Conservation (phyloP, 2,113 vertebrate genomes). For the Hypomesus transpacificus region DNA sequence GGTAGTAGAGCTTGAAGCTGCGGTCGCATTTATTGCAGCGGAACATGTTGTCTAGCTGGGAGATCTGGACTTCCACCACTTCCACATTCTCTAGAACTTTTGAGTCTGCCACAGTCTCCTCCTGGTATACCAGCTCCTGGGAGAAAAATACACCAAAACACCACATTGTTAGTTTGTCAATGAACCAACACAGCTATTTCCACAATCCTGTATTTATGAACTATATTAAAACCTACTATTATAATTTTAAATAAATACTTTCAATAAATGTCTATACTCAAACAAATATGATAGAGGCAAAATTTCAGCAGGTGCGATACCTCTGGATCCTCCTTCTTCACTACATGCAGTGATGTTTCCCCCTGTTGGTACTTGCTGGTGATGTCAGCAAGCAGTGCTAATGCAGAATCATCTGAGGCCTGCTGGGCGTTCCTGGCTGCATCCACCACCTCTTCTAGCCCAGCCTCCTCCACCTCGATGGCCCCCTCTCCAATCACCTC, state of each 20-base stretch:
- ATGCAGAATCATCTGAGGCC: constrained; percentile 88
- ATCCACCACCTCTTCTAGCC: constrained; percentile 79
- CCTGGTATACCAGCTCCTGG: constrained; percentile 73
- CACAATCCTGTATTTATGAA: background rate
- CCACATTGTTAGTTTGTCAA: background rate
- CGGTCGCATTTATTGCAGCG: constrained; percentile 94
- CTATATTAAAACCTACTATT: background rate
- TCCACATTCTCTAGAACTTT: constrained; percentile 93
- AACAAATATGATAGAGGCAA: no score
- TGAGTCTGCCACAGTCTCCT: constrained; percentile 81
- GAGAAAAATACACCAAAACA: background rate
- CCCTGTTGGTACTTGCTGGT: constrained; percentile 97
- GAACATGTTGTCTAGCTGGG: constrained; percentile 92
- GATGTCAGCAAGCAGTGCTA: constrained; percentile 94
- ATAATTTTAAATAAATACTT: background rate
- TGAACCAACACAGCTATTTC: background rate
- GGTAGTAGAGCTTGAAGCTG: constrained; percentile 96
- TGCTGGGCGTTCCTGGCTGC: constrained; percentile 77
- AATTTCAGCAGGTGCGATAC: constrained; percentile 13
- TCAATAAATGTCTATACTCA: background rate
- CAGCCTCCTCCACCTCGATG: constrained; percentile 79
- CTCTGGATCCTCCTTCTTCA: constrained; percentile 54
- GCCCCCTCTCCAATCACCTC: constrained; percentile 83
- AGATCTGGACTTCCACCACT: constrained; percentile 96
- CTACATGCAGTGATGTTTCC: constrained; percentile 65